These are phyloP conservation scores for Stenodera caucasica DNA, from an alignment of 2,888 invertebrate genomes.

Conservation along the genomic window DNA sequence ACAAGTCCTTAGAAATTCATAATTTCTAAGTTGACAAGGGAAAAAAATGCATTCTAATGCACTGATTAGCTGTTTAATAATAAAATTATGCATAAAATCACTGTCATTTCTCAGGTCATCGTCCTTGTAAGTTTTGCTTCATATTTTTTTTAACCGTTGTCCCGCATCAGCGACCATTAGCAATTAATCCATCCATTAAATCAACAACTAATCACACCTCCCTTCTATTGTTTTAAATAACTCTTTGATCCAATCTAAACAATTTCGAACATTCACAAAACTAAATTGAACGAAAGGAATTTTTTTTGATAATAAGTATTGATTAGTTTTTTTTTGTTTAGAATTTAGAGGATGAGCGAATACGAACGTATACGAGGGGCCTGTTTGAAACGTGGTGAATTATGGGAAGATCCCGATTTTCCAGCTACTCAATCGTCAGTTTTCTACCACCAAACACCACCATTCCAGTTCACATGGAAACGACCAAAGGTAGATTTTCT, in stretches of 20 bases:
- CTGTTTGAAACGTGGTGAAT: slow-evolving; percentile 76
- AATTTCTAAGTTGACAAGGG: too few relatives aligned
- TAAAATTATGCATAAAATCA: not conserved
- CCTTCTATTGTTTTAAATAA: too few relatives aligned
- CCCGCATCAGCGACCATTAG: slow-evolving; percentile 29
- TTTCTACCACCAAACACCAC: slow-evolving; percentile 93
- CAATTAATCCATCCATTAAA: slow-evolving; percentile 29
- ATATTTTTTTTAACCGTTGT: slow-evolving; percentile 3
- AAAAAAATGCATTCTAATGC: too few relatives aligned
- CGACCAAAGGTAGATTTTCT: slow-evolving; percentile 70
- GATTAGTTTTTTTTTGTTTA: too few relatives aligned
- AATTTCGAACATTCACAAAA: too few relatives aligned
- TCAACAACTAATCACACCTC: slow-evolving; percentile 17
- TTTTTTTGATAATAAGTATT: too few relatives aligned
- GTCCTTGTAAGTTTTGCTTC: slow-evolving; percentile 15
- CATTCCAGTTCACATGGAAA: slow-evolving; percentile 90
- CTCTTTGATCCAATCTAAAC: too few relatives aligned
- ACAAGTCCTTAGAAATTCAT: too few relatives aligned
- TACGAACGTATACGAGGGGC: slow-evolving; percentile 82
- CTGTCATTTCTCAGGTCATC: slow-evolving; percentile 30
- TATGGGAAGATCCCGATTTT: slow-evolving; percentile 93
- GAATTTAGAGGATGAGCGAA: slow-evolving; percentile 66
- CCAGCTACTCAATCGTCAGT: slow-evolving; percentile 86
- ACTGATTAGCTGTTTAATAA: not conserved
- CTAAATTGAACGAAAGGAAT: too few relatives aligned